Evolutionary conservation across 2,888 invertebrate genomes (phyloP).

Genomic region (Morpho deidamia): DNA sequence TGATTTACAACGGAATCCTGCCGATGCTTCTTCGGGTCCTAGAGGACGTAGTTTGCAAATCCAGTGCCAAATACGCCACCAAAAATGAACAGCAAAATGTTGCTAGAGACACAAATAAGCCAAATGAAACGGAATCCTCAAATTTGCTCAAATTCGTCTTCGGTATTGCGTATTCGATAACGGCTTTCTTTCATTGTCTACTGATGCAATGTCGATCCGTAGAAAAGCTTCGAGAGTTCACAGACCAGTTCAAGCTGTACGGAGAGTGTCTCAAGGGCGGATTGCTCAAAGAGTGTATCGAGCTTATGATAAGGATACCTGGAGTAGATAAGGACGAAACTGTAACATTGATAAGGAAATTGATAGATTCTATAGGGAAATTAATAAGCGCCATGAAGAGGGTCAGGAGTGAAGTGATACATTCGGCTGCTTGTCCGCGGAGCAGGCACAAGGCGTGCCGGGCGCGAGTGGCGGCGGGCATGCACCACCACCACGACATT

Average conservation of each 20-base stretch:
- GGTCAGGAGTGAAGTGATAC: constrained; percentile 75
- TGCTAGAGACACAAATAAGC: constrained; percentile 35
- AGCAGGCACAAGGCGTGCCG: constrained; percentile 72
- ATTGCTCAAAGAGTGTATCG: constrained; percentile 74
- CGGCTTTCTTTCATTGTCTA: constrained; percentile 79
- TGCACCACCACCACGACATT: constrained; percentile 79
- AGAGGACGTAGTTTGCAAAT: constrained; percentile 74
- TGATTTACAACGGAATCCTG: constrained; percentile 79
- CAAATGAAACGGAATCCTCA: constrained; percentile 60
- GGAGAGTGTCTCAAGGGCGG: constrained; percentile 79
- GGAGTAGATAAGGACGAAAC: constrained; percentile 50
- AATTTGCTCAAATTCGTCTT: constrained; percentile 79
- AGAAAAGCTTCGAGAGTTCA: constrained; percentile 75
- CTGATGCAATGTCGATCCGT: constrained; percentile 73
- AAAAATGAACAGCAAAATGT: constrained; percentile 37
- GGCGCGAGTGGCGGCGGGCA: constrained; percentile 54
- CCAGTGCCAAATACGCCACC: constrained; percentile 39
- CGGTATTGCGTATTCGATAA: constrained; percentile 77
- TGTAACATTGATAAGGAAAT: constrained; percentile 64
- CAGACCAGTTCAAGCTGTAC: constrained; percentile 78
- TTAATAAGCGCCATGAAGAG: constrained; percentile 77
- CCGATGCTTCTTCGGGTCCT: constrained; percentile 79
- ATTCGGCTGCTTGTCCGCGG: constrained; percentile 73
- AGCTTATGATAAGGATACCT: constrained; percentile 73
- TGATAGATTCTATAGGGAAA: constrained; percentile 77